A percentile compares a stretch with the other conserved stretches of the same genome.
Conservation (phyloP, 1,140 invertebrate species). For the Papilio dardanus region DNA sequence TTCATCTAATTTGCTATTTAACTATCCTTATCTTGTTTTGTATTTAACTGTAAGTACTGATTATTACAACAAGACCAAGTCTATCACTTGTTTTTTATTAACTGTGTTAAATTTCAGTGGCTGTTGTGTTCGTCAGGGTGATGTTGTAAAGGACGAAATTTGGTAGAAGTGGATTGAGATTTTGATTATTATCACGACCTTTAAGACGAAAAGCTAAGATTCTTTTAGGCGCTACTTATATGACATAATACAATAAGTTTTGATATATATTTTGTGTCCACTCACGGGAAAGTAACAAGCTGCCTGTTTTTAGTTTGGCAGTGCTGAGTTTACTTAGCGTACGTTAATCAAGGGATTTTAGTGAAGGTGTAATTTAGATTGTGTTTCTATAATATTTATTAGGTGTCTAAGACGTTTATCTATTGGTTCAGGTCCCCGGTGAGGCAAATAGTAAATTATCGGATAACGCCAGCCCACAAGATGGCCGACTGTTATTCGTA, state of each 20-base stretch:
- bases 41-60: constrained; percentile 43
- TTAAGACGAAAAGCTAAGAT: constrained; percentile 49
- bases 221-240: constrained; percentile 48
- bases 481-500: constrained; percentile 82
- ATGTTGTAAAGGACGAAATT: constrained; percentile 74
- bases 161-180: constrained; percentile 67
- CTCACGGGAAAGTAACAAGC: constrained; percentile 65
- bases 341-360: constrained; percentile 57
- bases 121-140: constrained; percentile 74
- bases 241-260: background rate
- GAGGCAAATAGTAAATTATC: constrained; percentile 70
- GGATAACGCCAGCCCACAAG: constrained; percentile 81
- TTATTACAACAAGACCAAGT: constrained; percentile 36
- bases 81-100: constrained; percentile 45
- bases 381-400: constrained; percentile 51
- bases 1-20: constrained; percentile 35
- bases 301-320: constrained; percentile 73
- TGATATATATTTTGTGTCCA: constrained; percentile 37
- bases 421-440: constrained; percentile 58
- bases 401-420: constrained; percentile 50
- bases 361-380: constrained; percentile 57
- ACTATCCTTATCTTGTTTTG: constrained; percentile 45
- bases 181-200: constrained; percentile 51
- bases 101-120: constrained; percentile 60
- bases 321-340: constrained; percentile 65